Evolutionary conservation across 2,888 invertebrate species (phyloP), one percentile per base, ranked within the genome.

Genomic region (Cistogaster globosa): DNA sequence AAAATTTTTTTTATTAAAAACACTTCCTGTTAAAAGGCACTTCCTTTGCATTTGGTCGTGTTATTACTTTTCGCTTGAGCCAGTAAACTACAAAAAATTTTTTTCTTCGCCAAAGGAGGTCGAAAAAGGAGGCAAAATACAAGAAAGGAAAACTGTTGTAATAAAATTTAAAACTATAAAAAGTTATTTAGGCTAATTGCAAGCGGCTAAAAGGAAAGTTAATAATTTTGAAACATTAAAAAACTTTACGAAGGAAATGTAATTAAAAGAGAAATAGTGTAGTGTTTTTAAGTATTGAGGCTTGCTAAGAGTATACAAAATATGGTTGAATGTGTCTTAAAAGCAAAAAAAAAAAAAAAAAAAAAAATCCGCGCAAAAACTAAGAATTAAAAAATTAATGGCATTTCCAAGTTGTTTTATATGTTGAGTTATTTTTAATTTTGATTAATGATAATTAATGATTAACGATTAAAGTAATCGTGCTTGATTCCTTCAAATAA

Each of bases 121-220:
- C 26, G 18, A 18, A n/a, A 32, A 16, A 22, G 20, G 22, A 55
- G 55, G 22, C 12, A 22, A 12, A 55, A 55, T 12, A 12, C 20
- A 22, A 22, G 60, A 9, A 72, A 22, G 12, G 48, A 5, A 72
- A 32, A 20, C 14, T n/a, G n/a, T n/a, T 48, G n/a, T 48, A 75
- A 76, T 55, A 18, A 57, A 67, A 45, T 48, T 26, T 51, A 51
- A 22, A 36, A 16, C 6, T 26, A 57, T n/a, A 55, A 26, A 45
- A 45, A 63, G 8, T 45, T 62, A 63, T 78, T 69, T 71, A 69
- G 69, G 69, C 55, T 69, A 78, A 78, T 71, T 63, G 69, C 69
- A 69, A 63, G 55, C 62, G 45, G 53, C 53, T 62, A 20, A 55
- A 78, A 63, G 45, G 45, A 32, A 69, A 78, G 62, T 69, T 63